Evolutionary conservation across 2,888 invertebrate genomes (phyloP).

Genomic region (Trachelus iudaicus): DNA sequence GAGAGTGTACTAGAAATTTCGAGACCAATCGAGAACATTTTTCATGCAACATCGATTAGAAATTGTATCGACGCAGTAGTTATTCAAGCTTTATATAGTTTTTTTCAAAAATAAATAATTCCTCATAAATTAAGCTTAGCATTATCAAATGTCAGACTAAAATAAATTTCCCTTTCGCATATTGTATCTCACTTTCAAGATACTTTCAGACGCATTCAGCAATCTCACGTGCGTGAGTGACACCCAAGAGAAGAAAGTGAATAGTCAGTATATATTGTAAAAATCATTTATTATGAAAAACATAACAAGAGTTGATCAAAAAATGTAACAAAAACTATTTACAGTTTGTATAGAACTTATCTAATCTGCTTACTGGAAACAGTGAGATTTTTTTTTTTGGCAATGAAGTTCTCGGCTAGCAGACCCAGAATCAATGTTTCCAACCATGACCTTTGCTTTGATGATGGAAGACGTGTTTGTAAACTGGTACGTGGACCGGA

Average conservation of each 20-base stretch:
- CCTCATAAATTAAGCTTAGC: background rate
- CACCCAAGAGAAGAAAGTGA: background rate
- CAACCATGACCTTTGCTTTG: constrained; percentile 52
- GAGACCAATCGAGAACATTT: background rate
- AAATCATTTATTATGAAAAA: constrained; percentile 8
- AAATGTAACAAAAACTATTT: constrained; percentile 31
- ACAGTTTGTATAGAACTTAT: constrained; percentile 28
- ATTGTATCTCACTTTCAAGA: background rate
- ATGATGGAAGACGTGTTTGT: constrained; percentile 67
- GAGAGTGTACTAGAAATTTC: background rate
- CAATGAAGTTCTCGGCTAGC: constrained; percentile 14
- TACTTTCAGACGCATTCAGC: background rate
- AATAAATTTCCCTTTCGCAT: background rate
- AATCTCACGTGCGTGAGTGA: background rate
- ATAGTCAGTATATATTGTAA: background rate
- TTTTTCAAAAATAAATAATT: background rate
- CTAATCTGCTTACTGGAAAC: background rate
- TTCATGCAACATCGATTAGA: background rate
- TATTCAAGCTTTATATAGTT: background rate
- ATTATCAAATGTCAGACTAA: background rate
- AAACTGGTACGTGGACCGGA: constrained; percentile 70
- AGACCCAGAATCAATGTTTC: constrained; percentile 41
- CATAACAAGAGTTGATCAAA: constrained; percentile 12
- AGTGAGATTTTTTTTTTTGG: constrained; percentile 31
- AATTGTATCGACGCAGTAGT: background rate